These are phyloP conservation scores for Sciurus niger DNA, from an alignment of 2,113 vertebrate species.

Conservation along the genomic window DNA sequence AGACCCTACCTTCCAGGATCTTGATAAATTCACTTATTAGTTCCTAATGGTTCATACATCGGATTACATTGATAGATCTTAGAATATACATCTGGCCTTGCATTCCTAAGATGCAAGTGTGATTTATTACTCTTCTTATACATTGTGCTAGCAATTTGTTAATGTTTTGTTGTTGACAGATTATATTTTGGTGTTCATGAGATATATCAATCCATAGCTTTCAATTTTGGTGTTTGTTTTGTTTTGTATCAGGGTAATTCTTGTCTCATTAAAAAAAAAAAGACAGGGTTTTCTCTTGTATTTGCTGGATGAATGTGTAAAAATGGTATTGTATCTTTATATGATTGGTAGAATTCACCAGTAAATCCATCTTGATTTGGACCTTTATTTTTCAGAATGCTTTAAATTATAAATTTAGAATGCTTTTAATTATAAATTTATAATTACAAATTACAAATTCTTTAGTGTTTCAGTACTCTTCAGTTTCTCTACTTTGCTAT, in stretches of 20 bases:
- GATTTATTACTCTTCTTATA: background rate
- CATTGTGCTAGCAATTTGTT: background rate
- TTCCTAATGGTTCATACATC: background rate
- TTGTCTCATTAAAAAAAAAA: background rate
- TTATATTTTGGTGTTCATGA: background rate
- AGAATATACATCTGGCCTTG: background rate
- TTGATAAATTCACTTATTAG: background rate
- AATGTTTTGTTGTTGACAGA: background rate
- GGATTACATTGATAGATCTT: background rate
- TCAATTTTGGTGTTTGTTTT: background rate
- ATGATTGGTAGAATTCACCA: background rate
- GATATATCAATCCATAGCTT: background rate
- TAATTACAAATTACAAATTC: background rate
- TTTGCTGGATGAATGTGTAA: background rate
- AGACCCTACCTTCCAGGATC: background rate
- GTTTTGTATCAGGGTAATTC: background rate
- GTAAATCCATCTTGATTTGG: background rate
- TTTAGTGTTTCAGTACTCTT: background rate
- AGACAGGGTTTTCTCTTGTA: background rate
- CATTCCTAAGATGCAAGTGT: background rate
- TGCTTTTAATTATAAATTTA: background rate
- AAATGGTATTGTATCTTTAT: background rate
- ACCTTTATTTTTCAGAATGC: background rate
- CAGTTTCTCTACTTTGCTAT: background rate
- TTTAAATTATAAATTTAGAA: constrained; percentile 2